Evolutionary conservation across 2,797 vertebrate species (phyloP), one percentile per base, ranked within the genome.

Genomic region (Benthosema pterotum): DNA sequence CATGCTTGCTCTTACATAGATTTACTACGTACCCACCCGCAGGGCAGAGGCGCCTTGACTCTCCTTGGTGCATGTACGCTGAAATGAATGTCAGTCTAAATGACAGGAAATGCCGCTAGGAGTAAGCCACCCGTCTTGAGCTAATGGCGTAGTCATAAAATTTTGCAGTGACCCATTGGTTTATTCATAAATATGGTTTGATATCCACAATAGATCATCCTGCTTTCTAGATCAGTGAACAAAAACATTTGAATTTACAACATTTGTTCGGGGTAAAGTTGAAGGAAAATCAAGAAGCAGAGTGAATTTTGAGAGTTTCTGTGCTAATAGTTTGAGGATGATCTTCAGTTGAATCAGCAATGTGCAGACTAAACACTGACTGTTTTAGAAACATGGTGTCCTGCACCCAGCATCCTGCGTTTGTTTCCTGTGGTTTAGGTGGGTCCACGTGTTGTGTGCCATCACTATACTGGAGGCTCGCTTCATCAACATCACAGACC

Each of bases 361-460:
- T 17, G 52, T 51, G 11, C 43, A 54, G 9, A 66, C 45, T 51
- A 12, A 0, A 0, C 49, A 57, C 15, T 50, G 2, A 18, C 13
- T 8, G 63, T 71, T 51, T 16, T 9, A 45, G 47, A 49, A 57
- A 38, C 48, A 12, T n/a, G 57, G 18, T 3, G 1, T 16, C 32
- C 45, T 42, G 45, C 25, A 47, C 54, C 56, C 69, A 47, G 8
- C 63, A 15, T 56, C 25, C 4, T 2, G 1, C 32, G 46, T 0
- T 2, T 78, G 69, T 87, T 79, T 86, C 52, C 52, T 73, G 60
- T 15, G 4, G 5, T 18, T 6, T n/a, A 99, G 97, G 79, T 99
- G 97, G 97, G 97, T 99, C 70, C 97, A 99, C 11, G 96, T 99
- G 11, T 91, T 98, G 57, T 99, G 97, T 88, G 97, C 97, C 38